phyloP scores from a whole-genome alignment of 2,797 vertebrate genomes.

The Erethizon dorsatum region DNA sequence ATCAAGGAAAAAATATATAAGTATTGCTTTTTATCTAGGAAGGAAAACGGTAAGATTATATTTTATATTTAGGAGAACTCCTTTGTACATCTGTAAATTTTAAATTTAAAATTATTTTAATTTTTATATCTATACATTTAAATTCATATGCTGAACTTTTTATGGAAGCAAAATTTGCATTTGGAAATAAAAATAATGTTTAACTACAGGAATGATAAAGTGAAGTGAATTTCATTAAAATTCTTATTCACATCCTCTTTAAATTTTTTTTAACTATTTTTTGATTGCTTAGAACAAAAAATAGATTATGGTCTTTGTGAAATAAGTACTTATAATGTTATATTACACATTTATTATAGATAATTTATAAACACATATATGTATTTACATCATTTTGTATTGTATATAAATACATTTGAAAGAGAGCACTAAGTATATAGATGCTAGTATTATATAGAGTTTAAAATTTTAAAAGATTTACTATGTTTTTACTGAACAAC shows the following conservation, averaged over 20 bases:
- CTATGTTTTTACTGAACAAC: neutral
- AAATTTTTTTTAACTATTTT: neutral
- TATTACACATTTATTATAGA: neutral
- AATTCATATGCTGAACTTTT: neutral
- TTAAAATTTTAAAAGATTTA: neutral
- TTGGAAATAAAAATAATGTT: neutral
- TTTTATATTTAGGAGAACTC: neutral
- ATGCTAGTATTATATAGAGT: neutral
- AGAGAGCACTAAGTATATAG: neutral
- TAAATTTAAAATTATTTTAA: neutral
- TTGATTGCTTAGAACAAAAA: neutral
- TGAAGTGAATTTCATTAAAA: neutral
- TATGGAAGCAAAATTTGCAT: neutral
- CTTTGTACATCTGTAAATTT: neutral
- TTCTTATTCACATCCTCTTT: neutral
- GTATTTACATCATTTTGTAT: neutral
- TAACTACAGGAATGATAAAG: neutral
- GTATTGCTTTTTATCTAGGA: neutral
- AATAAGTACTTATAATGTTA: neutral
- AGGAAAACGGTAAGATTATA: neutral
- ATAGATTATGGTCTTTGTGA: neutral
- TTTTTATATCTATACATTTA: neutral
- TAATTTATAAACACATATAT: neutral
- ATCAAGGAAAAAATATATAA: neutral
- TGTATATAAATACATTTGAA: neutral